Base-by-base conservation (phyloP, 2,113 vertebrate genomes). In the Myxocyprinus asiaticus region DNA sequence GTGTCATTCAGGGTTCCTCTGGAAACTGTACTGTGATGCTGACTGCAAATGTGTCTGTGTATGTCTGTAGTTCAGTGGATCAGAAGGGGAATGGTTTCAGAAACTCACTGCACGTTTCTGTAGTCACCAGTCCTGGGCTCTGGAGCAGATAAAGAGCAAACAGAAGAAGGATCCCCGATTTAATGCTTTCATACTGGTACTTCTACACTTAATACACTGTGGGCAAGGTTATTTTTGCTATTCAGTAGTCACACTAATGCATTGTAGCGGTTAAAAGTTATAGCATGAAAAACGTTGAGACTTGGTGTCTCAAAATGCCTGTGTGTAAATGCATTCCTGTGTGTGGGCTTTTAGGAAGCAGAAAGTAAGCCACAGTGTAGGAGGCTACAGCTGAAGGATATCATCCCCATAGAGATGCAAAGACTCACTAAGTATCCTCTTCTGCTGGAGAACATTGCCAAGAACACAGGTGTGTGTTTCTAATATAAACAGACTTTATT, bases 351-450 rank as follows among this genome's bases (percentile, higher is more conserved):
- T 50, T 77, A 98, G 96, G 96, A 97, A 4, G 96, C 96, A 0
- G 96, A 97, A 89, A 96, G 95, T 84, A 94, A 91, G 3, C 94
- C 95, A 0, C 91, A 95, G 67, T 98, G 96, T 85, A 91, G 96
- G 64, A 92, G 96, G 72, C 91, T 97, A 55, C 96, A 98, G 88
- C 90, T 98, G 67, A 97, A 97, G 86, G 96, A 98, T 88, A 97
- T 98, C 83, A 96, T 98, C 63, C 96, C 96, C 50, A 95, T 90
- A 0, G 96, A 96, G 88, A 98, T 97, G 96, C 96, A 97, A 88
- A 92, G 96, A 6, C 90, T 98, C 44, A 98, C 96, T 78, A 98
- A 98, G 84, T 98, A 97, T 81, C 96, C 96, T 0, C 85, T 97
- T 70, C 92, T 97, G 58, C 92, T 97, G 81, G 94, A 96, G 81